phyloP scores from a whole-genome alignment of 1,140 invertebrate genomes.

The Drosophila oshimai region DNA sequence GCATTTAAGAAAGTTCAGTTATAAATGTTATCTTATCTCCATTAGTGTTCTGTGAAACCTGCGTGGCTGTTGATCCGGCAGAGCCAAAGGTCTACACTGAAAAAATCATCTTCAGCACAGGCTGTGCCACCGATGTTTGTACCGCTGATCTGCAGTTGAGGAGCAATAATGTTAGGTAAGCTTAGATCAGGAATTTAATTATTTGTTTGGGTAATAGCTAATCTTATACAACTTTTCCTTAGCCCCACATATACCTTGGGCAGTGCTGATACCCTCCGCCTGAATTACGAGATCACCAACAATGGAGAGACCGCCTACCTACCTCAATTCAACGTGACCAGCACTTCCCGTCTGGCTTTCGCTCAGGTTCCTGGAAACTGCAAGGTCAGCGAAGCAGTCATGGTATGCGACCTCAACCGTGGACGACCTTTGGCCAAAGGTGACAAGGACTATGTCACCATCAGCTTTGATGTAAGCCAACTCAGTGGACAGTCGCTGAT shows the following conservation, averaged over 20 bases:
- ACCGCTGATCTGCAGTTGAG: constrained; percentile 77
- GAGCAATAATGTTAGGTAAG: constrained; percentile 56
- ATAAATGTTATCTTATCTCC: too few species aligned
- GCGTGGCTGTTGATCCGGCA: constrained; percentile 73
- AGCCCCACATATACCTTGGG: constrained; percentile 82
- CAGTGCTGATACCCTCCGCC: constrained; percentile 67
- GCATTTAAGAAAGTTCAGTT: background rate
- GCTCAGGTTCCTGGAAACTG: constrained; percentile 82
- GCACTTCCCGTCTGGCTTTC: constrained; percentile 73
- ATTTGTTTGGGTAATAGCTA: too few species aligned
- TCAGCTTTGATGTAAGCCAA: constrained; percentile 81
- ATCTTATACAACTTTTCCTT: background rate
- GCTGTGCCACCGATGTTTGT: constrained; percentile 82
- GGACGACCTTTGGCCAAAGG: constrained; percentile 64
- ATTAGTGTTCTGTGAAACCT: constrained; percentile 72
- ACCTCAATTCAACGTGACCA: constrained; percentile 80
- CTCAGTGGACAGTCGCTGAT: constrained; percentile 57
- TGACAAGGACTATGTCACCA: constrained; percentile 58
- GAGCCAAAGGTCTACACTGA: constrained; percentile 70
- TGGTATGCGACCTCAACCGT: constrained; percentile 76
- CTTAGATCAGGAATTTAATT: background rate
- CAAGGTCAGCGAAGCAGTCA: constrained; percentile 41
- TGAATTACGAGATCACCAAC: constrained; percentile 81
- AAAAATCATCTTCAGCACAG: constrained; percentile 76
- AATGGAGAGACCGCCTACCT: constrained; percentile 83